Evolutionary conservation across 2,113 vertebrate species (phyloP).

Genomic region (Monopterus albus): DNA sequence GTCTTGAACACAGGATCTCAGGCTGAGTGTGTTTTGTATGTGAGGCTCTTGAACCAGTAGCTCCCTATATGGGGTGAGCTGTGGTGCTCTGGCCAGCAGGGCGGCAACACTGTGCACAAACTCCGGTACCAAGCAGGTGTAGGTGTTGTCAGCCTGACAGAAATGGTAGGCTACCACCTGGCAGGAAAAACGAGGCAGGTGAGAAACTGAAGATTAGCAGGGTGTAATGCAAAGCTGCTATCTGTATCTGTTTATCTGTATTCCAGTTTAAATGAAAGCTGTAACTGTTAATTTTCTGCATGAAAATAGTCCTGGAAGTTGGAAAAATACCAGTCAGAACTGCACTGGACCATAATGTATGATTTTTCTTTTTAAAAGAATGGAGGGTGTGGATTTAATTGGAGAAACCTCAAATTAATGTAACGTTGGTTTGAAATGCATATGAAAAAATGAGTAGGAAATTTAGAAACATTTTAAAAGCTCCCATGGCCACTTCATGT

Average conservation of each 20-base stretch:
- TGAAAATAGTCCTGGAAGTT: background rate
- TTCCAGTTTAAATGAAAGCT: background rate
- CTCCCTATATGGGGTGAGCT: conserved; percentile 88
- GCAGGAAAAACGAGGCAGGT: background rate
- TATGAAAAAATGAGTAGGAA: no score
- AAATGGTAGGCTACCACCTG: conserved; percentile 98
- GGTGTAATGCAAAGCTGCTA: background rate
- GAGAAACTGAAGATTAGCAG: no score
- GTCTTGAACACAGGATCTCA: conserved; percentile 96
- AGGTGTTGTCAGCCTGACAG: conserved; percentile 98
- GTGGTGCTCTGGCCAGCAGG: conserved; percentile 89
- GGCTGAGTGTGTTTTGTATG: conserved; percentile 92
- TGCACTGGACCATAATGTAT: background rate
- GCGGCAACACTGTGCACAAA: conserved; percentile 96
- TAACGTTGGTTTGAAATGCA: conserved; percentile 1
- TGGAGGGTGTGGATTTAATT: background rate
- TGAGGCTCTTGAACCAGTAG: conserved; percentile 90
- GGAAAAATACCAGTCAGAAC: background rate
- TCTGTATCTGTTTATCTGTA: background rate
- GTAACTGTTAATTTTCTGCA: background rate
- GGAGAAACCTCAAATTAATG: background rate
- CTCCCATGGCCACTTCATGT: no score
- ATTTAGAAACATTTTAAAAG: no score
- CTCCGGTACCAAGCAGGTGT: conserved; percentile 97
- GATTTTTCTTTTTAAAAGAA: background rate